These are phyloP conservation scores for Microlaimidae sp. DNA, from an alignment of 2,888 invertebrate species.

Conservation along the genomic window DNA sequence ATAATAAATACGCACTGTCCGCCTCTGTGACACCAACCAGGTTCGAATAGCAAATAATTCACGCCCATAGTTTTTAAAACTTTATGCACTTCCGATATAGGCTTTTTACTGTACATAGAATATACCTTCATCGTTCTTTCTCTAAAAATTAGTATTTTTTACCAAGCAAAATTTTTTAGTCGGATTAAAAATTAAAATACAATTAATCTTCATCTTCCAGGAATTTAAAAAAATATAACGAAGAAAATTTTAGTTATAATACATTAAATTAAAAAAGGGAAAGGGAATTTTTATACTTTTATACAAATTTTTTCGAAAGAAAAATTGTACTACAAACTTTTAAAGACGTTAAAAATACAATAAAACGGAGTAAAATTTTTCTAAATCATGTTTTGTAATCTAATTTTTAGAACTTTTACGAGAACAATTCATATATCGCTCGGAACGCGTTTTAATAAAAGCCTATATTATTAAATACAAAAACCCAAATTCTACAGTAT, in stretches of 20 bases:
- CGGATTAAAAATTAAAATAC: not conserved
- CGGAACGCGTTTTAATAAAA: no score
- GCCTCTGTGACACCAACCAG: slow-evolving; percentile 43
- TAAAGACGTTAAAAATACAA: no score
- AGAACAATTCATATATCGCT: no score
- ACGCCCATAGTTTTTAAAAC: slow-evolving; percentile 51
- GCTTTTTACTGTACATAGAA: slow-evolving; percentile 58
- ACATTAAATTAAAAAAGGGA: no score
- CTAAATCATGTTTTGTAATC: no score
- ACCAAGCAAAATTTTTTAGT: not conserved
- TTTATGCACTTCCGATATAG: slow-evolving; percentile 51
- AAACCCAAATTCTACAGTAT: no score
- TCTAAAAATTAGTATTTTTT: slow-evolving; percentile 42
- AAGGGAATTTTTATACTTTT: no score
- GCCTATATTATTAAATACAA: no score
- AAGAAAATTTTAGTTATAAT: not conserved
- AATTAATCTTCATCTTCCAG: not conserved
- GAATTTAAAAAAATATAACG: slow-evolving; percentile 2
- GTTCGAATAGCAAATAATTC: slow-evolving; percentile 57
- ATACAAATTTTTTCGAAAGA: no score
- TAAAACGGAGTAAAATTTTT: no score
- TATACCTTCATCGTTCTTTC: slow-evolving; percentile 61
- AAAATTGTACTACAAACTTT: no score
- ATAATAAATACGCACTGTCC: slow-evolving; percentile 24
- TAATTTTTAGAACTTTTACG: no score